Conservation (phyloP, 2,113 vertebrate genomes). For the Spilogale gracilis region DNA sequence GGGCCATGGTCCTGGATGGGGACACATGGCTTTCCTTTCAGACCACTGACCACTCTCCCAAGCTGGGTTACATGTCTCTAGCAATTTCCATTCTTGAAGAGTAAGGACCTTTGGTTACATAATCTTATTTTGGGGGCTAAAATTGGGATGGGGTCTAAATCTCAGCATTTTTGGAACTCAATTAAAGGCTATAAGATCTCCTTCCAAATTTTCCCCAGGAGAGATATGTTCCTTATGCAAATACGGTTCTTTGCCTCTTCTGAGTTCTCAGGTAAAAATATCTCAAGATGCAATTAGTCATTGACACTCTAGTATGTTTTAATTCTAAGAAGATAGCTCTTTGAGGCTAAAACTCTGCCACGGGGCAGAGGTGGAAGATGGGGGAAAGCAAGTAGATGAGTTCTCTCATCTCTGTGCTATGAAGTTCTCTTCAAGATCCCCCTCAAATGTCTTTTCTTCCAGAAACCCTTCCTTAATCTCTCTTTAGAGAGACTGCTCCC, state of each 20-base stretch:
- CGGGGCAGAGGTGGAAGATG: neutral
- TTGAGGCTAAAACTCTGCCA: neutral
- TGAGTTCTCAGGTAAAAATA: conserved; percentile 2
- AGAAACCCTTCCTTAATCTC: neutral
- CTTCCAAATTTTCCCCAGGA: neutral
- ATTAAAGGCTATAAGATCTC: neutral
- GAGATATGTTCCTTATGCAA: neutral
- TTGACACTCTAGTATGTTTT: neutral
- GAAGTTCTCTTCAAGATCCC: neutral
- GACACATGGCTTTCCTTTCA: neutral
- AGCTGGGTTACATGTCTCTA: neutral
- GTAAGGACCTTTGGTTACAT: neutral
- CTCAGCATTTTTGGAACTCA: neutral
- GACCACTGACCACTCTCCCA: neutral
- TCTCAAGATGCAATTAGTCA: neutral
- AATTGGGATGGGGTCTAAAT: neutral
- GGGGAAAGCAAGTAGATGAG: neutral
- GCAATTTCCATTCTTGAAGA: neutral
- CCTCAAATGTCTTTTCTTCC: neutral
- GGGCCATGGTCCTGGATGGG: neutral
- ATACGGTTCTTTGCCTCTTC: neutral
- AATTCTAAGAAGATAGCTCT: neutral
- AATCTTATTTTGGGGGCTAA: neutral
- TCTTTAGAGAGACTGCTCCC: neutral
- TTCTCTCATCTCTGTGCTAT: neutral